Evolutionary conservation across 2,797 vertebrate genomes (phyloP).

Genomic region (Fundulus diaphanus): DNA sequence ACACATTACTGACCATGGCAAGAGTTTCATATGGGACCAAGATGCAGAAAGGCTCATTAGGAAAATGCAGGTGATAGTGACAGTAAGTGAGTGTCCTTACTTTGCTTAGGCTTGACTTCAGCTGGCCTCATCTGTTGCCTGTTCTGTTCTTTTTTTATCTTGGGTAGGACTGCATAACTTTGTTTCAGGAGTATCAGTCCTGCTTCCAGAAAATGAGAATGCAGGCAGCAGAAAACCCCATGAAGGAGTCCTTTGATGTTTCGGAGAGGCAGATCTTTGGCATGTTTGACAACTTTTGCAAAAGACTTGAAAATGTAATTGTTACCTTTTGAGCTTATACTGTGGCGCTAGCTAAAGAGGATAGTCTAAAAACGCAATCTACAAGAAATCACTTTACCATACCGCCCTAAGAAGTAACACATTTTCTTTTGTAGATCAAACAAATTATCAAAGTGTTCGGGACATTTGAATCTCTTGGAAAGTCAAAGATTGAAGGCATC

Average conservation of each 20-base stretch:
- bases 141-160: constrained; percentile 20
- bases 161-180: constrained; percentile 78
- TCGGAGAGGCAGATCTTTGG: constrained; percentile 86
- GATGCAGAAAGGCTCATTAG: constrained; percentile 72
- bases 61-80: constrained; percentile 81
- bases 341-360: neutral
- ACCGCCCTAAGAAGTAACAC: neutral
- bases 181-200: constrained; percentile 84
- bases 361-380: neutral
- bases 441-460: constrained; percentile 82
- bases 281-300: constrained; percentile 85
- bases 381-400: neutral
- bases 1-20: constrained; percentile 84
- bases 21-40: constrained; percentile 84
- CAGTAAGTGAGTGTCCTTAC: neutral
- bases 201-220: constrained; percentile 81
- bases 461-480: constrained; percentile 75
- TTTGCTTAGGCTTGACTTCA: neutral
- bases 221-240: constrained; percentile 67
- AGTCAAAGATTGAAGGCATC: constrained; percentile 85
- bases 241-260: constrained; percentile 79
- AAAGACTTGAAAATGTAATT: constrained; percentile 83
- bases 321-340: neutral
- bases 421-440: constrained; percentile 81
- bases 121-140: neutral